These are phyloP conservation scores for Philhelius pedissequus DNA, from an alignment of 2,888 invertebrate genomes.

Conservation along the genomic window DNA sequence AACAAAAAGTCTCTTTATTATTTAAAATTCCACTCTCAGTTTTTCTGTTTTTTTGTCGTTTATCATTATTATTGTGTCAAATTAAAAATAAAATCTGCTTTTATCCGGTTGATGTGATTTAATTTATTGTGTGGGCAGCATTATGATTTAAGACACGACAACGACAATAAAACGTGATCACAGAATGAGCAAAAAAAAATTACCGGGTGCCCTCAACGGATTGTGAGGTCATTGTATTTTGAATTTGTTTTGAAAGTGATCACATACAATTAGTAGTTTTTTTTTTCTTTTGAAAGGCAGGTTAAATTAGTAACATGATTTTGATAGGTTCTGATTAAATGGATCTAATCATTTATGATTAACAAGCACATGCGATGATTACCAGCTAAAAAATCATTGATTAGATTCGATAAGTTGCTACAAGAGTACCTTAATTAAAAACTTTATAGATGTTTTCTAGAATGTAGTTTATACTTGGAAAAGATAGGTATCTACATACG, in stretches of 20 bases:
- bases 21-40: constrained; percentile 11
- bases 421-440: too few relatives aligned
- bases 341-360: too few relatives aligned
- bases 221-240: constrained; percentile 13
- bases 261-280: not conserved
- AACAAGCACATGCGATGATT: too few relatives aligned
- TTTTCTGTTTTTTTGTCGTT: constrained; percentile 14
- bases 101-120: constrained; percentile 35
- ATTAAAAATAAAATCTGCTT: constrained; percentile 29
- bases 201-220: not conserved
- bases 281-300: not conserved
- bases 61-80: constrained; percentile 10
- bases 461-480: too few relatives aligned
- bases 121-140: constrained; percentile 24
- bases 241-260: constrained; percentile 8
- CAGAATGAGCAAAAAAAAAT: constrained; percentile 13
- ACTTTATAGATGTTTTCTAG: too few relatives aligned
- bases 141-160: not conserved
- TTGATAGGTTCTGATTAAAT: too few relatives aligned
- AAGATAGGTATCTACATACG: too few relatives aligned
- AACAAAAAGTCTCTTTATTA: not conserved
- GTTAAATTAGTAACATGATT: too few relatives aligned
- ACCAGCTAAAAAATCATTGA: too few relatives aligned
- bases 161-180: constrained; percentile 1
- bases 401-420: too few relatives aligned